These are phyloP conservation scores for Carollia perspicillata DNA, from an alignment of 2,113 vertebrate genomes.

Conservation along the genomic window DNA sequence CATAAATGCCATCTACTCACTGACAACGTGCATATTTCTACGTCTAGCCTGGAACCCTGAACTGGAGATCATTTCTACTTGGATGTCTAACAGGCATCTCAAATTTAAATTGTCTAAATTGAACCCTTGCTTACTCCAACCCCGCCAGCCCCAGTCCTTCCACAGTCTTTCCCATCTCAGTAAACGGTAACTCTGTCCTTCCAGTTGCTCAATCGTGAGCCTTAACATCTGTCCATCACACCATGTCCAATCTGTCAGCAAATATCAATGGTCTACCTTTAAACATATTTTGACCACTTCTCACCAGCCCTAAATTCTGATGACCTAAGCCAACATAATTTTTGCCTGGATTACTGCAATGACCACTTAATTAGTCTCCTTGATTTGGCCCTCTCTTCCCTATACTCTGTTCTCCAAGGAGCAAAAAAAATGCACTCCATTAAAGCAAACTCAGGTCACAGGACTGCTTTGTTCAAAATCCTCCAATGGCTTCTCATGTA, in stretches of 20 bases:
- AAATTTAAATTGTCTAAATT: neutral
- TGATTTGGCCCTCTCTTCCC: neutral
- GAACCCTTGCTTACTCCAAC: neutral
- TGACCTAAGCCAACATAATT: neutral
- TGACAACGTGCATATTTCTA: neutral
- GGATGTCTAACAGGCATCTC: neutral
- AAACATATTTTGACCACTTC: neutral
- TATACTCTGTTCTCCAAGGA: neutral
- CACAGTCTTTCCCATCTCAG: neutral
- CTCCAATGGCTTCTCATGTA: neutral
- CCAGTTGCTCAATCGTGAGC: neutral
- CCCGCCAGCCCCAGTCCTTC: neutral
- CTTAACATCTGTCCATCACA: neutral
- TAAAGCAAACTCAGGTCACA: neutral
- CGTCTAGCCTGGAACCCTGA: neutral
- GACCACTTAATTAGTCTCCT: neutral
- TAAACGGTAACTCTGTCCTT: neutral
- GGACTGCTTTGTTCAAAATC: neutral
- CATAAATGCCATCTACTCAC: neutral
- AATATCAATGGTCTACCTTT: neutral
- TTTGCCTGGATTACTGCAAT: neutral
- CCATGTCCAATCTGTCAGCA: neutral
- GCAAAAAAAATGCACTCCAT: neutral
- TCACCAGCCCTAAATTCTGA: neutral
- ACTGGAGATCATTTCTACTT: neutral